A percentile compares a stretch with the other conserved stretches of the same genome.
These are phyloP conservation scores for Gymnocypris eckloni DNA, from an alignment of 2,797 vertebrate species.

Conservation along the genomic window DNA sequence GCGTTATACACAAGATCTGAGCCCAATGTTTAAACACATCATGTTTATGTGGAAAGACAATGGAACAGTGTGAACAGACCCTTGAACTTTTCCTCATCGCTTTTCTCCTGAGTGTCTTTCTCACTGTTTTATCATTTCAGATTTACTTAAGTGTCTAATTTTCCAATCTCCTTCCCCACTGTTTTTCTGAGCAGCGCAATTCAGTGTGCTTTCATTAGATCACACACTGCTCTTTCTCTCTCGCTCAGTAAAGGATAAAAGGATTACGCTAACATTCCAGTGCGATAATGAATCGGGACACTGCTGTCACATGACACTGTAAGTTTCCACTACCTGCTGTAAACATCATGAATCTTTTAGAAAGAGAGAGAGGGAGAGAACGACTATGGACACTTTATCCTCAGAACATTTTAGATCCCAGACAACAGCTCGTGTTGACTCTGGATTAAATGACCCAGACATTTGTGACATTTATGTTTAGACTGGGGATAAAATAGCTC, in stretches of 20 bases:
- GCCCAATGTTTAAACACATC: background rate
- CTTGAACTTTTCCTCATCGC: background rate
- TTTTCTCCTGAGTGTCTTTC: background rate
- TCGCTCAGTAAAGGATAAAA: slow-evolving; percentile 68
- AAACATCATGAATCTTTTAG: slow-evolving; percentile 70
- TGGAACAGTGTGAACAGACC: background rate
- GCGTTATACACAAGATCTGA: background rate
- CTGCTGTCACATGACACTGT: slow-evolving; percentile 74
- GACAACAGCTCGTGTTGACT: slow-evolving; percentile 42
- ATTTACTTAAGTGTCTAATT: background rate
- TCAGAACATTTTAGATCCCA: slow-evolving; percentile 24
- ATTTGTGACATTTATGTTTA: slow-evolving; percentile 51
- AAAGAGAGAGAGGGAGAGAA: slow-evolving; percentile 2
- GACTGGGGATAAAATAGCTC: slow-evolving; percentile 30
- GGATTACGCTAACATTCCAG: slow-evolving; percentile 78
- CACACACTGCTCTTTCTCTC: slow-evolving; percentile 19
- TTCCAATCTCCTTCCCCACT: background rate
- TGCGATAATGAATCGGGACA: slow-evolving; percentile 75
- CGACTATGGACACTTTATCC: slow-evolving; percentile 46
- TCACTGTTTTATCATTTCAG: slow-evolving; percentile 24
- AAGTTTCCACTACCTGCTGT: slow-evolving; percentile 75
- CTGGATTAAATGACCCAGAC: slow-evolving; percentile 52
- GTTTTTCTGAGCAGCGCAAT: slow-evolving; percentile 1
- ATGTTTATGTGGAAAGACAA: background rate
- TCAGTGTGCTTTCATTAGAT: slow-evolving; percentile 54